phyloP scores from a whole-genome alignment of 1,140 invertebrate genomes.

The Xylocopa sonorina region DNA sequence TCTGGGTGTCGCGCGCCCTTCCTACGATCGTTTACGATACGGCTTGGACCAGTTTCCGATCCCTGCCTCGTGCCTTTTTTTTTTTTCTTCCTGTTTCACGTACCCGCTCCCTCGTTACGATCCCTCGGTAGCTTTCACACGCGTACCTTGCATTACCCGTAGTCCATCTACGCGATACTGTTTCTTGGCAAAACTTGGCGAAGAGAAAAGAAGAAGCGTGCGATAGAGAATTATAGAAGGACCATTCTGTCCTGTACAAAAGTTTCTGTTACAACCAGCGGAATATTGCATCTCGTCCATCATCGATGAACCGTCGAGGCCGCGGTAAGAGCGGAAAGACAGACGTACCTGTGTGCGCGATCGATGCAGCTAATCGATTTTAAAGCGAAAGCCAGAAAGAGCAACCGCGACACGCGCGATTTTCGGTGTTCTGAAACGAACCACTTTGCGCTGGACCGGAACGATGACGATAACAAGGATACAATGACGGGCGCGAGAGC shows the following conservation, averaged over 20 bases:
- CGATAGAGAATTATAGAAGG: no score
- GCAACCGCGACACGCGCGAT: slow-evolving; percentile 48
- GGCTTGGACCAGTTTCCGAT: slow-evolving; percentile 8
- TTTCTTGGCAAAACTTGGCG: no score
- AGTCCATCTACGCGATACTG: no score
- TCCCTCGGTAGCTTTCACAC: no score
- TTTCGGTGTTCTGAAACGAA: slow-evolving; percentile 50
- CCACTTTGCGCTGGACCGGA: slow-evolving; percentile 54
- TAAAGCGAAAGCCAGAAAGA: slow-evolving; percentile 47
- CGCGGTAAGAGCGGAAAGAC: slow-evolving; percentile 14
- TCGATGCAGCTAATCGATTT: slow-evolving; percentile 50
- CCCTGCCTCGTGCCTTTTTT: slow-evolving; percentile 8
- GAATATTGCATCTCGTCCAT: not conserved
- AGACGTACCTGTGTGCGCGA: not conserved
- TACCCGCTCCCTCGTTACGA: not conserved
- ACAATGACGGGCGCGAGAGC: slow-evolving; percentile 63
- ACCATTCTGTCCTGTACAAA: no score
- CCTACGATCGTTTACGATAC: slow-evolving; percentile 16
- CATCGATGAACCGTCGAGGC: not conserved
- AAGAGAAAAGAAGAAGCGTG: no score
- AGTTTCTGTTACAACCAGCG: not conserved
- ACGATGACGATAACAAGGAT: slow-evolving; percentile 65
- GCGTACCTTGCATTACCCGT: no score
- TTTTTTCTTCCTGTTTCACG: not conserved
- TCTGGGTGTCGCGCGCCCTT: slow-evolving; percentile 50